A percentile compares a stretch with the other conserved stretches of the same genome.
Conservation (phyloP, 1,140 invertebrate genomes). For the Hycleus cichorii region DNA sequence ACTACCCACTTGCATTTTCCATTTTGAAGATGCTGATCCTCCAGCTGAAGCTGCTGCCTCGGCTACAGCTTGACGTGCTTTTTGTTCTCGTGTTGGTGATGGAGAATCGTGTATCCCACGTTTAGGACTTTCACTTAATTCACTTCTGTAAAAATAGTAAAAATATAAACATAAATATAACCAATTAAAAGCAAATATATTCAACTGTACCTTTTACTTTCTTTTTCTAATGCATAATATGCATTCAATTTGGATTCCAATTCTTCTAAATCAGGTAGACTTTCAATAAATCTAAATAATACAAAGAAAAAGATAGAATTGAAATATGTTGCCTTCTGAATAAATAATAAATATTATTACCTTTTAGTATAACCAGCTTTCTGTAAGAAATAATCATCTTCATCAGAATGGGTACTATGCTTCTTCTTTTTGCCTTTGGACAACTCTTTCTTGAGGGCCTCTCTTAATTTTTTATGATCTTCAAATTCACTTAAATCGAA, state of each 20-base stretch:
- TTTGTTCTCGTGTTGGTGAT: conserved; percentile 40
- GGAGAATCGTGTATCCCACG: conserved; percentile 33
- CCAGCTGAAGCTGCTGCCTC: conserved; percentile 36
- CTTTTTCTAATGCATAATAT: conserved; percentile 72
- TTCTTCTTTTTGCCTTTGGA: conserved; percentile 44
- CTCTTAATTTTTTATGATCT: conserved; percentile 55
- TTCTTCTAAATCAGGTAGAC: conserved; percentile 64
- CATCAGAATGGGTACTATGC: conserved; percentile 47
- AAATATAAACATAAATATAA: not conserved
- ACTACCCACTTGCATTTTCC: conserved; percentile 39
- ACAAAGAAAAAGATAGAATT: not conserved
- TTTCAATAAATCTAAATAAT: conserved; percentile 46
- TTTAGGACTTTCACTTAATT: conserved; percentile 36
- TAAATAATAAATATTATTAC: conserved; percentile 31
- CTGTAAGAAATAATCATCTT: conserved; percentile 49
- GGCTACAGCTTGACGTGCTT: conserved; percentile 39
- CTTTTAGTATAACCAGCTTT: conserved; percentile 50
- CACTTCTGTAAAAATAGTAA: conserved; percentile 24
- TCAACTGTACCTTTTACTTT: conserved; percentile 41
- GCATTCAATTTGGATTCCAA: conserved; percentile 68
- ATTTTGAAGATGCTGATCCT: conserved; percentile 24
- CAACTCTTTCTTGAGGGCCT: conserved; percentile 54
- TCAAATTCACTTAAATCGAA: conserved; percentile 56
- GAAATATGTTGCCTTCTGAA: not conserved
- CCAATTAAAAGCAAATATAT: not conserved